Conservation (phyloP, 2,888 invertebrate species). For the Formica aserva region DNA sequence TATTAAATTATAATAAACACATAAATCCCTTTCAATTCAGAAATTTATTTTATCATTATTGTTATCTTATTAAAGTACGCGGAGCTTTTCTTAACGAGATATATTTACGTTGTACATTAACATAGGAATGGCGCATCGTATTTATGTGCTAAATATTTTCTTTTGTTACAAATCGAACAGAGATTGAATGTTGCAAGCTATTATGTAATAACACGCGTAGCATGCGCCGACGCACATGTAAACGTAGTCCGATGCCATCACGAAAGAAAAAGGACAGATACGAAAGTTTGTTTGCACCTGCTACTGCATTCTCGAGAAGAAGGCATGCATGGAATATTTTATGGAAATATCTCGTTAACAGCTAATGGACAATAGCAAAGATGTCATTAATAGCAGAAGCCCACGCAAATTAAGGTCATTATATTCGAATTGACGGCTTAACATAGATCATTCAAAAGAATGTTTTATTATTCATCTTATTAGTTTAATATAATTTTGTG, state of each 20-base stretch:
- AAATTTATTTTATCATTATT: not conserved
- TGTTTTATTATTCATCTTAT: slow-evolving; percentile 22
- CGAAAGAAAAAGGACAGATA: slow-evolving; percentile 15
- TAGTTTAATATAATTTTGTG: slow-evolving; percentile 4
- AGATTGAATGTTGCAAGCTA: slow-evolving; percentile 63
- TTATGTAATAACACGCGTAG: slow-evolving; percentile 68
- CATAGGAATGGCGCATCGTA: slow-evolving; percentile 52
- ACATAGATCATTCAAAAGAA: not conserved
- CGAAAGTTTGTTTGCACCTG: slow-evolving; percentile 43
- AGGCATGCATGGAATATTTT: not conserved
- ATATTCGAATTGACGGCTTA: not conserved
- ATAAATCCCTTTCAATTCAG: not conserved
- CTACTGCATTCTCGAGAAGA: slow-evolving; percentile 35
- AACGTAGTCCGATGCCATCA: slow-evolving; percentile 29
- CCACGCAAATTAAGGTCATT: slow-evolving; percentile 31
- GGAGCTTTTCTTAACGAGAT: slow-evolving; percentile 25
- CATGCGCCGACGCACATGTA: slow-evolving; percentile 60
- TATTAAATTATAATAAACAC: not conserved
- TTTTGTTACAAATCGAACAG: slow-evolving; percentile 67
- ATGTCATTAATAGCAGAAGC: slow-evolving; percentile 34
- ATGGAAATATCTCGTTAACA: slow-evolving; percentile 35
- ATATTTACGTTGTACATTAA: slow-evolving; percentile 49
- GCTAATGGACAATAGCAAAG: slow-evolving; percentile 27
- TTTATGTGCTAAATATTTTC: slow-evolving; percentile 58
- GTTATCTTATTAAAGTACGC: not conserved